A percentile compares a stretch with the other conserved stretches of the same genome.
Evolutionary conservation across 2,113 vertebrate species (phyloP).

Genomic region (Hystrix brachyura): DNA sequence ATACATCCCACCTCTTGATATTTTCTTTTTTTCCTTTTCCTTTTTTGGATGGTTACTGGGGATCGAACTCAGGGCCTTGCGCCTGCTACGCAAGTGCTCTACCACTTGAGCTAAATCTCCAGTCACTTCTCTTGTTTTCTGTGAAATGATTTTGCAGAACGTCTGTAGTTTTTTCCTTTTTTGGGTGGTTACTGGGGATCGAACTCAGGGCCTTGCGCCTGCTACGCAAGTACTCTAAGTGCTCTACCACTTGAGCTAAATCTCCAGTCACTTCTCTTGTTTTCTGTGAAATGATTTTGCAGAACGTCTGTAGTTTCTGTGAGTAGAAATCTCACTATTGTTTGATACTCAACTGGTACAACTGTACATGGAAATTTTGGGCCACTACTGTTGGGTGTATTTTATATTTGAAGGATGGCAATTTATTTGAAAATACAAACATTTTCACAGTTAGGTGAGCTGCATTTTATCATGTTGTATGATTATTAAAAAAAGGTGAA

Average conservation of each 20-base stretch:
- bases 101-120: too few relatives aligned
- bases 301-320: background rate
- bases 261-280: background rate
- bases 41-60: too few relatives aligned
- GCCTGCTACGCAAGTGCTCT: too few relatives aligned
- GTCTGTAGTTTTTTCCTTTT: background rate
- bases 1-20: background rate
- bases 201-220: too few relatives aligned
- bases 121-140: background rate
- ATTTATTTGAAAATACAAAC: background rate
- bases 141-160: background rate
- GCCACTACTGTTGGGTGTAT: background rate
- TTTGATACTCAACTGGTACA: background rate
- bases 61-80: too few relatives aligned
- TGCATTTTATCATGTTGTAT: background rate
- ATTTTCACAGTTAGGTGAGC: background rate
- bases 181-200: too few relatives aligned
- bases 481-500: background rate
- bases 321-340: background rate
- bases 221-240: too few relatives aligned
- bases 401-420: background rate
- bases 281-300: background rate
- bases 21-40: background rate
- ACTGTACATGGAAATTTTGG: background rate
- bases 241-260: too few relatives aligned